phyloP scores from a whole-genome alignment of 2,797 vertebrate genomes.

The Dendrocincla tyrannina region DNA sequence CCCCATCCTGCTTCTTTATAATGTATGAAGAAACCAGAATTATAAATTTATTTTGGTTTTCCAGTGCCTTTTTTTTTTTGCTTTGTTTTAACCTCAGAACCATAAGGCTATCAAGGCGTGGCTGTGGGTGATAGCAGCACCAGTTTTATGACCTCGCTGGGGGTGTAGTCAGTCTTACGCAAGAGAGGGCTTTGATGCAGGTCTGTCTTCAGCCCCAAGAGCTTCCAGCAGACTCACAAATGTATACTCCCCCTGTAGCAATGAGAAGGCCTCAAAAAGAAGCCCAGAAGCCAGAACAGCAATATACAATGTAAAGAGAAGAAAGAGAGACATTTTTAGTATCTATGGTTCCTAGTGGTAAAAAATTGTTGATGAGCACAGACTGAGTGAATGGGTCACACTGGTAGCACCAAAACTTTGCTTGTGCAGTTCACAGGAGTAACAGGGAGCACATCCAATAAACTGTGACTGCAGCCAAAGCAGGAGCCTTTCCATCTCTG shows the following conservation, averaged over 20 bases:
- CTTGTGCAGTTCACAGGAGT: background rate
- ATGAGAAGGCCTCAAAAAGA: background rate
- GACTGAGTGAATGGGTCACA: background rate
- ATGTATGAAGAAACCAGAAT: background rate
- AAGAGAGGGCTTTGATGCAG: background rate
- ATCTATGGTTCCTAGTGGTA: background rate
- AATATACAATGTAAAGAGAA: background rate
- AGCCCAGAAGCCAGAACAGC: accelerated
- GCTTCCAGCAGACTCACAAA: background rate
- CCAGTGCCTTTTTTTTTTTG: background rate
- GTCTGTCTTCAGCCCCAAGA: background rate
- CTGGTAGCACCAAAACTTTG: background rate
- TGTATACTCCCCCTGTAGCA: background rate
- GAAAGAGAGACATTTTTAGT: background rate
- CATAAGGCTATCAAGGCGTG: background rate
- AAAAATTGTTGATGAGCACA: background rate
- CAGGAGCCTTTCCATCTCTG: background rate
- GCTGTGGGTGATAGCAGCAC: background rate
- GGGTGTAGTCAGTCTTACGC: background rate
- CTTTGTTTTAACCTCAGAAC: background rate
- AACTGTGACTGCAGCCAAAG: background rate
- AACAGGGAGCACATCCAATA: background rate
- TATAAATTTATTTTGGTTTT: background rate
- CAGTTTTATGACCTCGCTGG: background rate
- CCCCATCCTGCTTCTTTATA: background rate